Base-by-base conservation (phyloP, 1,140 invertebrate species). In the Conopomorpha cramerella region DNA sequence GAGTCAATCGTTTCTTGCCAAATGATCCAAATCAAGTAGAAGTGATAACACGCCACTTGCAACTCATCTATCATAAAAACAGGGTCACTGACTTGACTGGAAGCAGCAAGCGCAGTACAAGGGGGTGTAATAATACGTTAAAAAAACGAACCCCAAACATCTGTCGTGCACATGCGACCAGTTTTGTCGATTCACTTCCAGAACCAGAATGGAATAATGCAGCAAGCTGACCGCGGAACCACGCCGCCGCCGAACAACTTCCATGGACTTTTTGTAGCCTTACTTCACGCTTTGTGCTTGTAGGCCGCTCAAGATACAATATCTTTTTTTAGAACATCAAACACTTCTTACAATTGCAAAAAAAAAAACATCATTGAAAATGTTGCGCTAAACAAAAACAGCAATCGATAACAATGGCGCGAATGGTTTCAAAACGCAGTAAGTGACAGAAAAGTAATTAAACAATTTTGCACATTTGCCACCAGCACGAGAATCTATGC, bases 21-120 rank as follows among this genome's bases (percentile, higher is more conserved):
- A n/a, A n/a, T n/a, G n/a, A n/a, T n/a, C n/a, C n/a, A n/a, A n/a
- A n/a, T n/a, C n/a, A n/a, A n/a, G n/a, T n/a, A n/a, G n/a, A n/a
- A n/a, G n/a, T n/a, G n/a, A n/a, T n/a, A n/a, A n/a, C n/a, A n/a
- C n/a, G n/a, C n/a, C n/a, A n/a, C n/a, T n/a, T n/a, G n/a, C n/a
- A n/a, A n/a, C n/a, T n/a, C n/a, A n/a, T n/a, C n/a, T n/a, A n/a
- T n/a, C n/a, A n/a, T n/a, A n/a, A 51, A 52, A 72, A 66, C 60
- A 60, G 56, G 70, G 64, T 67, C 70, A 70, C 39, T 71, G 66
- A 70, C 70, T 68, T 59, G 70, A 61, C 62, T 59, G 52, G 56
- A 50, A 42, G 41, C 46, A 36, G 44, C 38, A 11, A 1, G 26
- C 27, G 49, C 42, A 51, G 53, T 54, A 42, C 55, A 49, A 48